Conservation (phyloP, 35 echinoderm and acorn worm species). For the Diadema setosum region DNA sequence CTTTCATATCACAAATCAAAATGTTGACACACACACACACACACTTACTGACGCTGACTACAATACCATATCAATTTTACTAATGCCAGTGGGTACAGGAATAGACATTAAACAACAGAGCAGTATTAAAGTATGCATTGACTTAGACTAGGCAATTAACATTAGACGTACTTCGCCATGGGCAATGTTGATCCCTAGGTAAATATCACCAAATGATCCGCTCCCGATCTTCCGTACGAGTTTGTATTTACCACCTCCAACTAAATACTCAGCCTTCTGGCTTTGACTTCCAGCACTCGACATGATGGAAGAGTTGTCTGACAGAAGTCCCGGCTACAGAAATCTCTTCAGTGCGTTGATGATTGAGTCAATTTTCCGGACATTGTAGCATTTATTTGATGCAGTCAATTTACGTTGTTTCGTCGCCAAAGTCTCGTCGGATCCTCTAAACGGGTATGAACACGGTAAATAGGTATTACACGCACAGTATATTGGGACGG, state of each 20-base stretch:
- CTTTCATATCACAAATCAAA: neutral
- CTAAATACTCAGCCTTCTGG: slow-evolving; percentile 76
- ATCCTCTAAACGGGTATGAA: no score
- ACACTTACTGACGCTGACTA: no score
- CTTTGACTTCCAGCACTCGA: slow-evolving; percentile 51
- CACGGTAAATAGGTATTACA: no score
- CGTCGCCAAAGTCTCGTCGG: neutral
- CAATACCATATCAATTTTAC: no score
- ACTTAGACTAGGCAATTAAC: no score
- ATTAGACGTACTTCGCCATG: slow-evolving; percentile 83
- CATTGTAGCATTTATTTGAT: neutral
- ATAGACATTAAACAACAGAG: no score
- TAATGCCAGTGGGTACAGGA: no score
- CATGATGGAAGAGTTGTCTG: slow-evolving; percentile 4
- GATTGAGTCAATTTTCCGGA: neutral
- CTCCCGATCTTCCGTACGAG: slow-evolving; percentile 89
- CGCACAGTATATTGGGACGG: no score
- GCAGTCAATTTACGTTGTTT: neutral
- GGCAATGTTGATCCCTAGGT: slow-evolving; percentile 91
- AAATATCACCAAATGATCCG: slow-evolving; percentile 98
- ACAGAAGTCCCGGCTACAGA: neutral
- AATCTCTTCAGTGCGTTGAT: neutral
- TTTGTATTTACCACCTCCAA: slow-evolving; percentile 73
- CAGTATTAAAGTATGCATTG: no score
- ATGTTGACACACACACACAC: no score